Conservation (phyloP, 2,888 invertebrate genomes). For the Amorpha juglandis region DNA sequence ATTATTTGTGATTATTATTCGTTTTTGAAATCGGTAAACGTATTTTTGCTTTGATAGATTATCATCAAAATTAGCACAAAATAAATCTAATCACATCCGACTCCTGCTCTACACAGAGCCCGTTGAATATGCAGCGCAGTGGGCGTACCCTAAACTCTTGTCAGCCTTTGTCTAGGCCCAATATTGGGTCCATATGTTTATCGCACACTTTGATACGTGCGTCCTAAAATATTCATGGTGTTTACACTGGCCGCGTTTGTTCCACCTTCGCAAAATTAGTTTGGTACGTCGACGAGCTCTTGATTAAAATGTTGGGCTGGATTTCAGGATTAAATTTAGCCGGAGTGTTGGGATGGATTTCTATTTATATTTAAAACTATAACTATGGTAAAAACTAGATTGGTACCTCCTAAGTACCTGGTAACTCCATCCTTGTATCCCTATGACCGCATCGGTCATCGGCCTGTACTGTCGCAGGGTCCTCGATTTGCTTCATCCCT, state of each 20-base stretch:
- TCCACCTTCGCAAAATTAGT: conserved; percentile 41
- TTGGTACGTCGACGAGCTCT: conserved; percentile 27
- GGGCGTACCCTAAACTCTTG: conserved; percentile 81
- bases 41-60: too few relatives aligned
- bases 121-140: conserved; percentile 79
- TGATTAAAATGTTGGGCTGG: conserved; percentile 20
- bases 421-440: too few relatives aligned
- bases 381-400: too few relatives aligned
- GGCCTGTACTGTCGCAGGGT: too few relatives aligned
- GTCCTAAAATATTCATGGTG: conserved; percentile 61
- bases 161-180: conserved; percentile 80
- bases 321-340: conserved; percentile 1
- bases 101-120: conserved; percentile 49
- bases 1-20: too few relatives aligned
- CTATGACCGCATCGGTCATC: too few relatives aligned
- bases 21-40: too few relatives aligned
- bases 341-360: too few relatives aligned
- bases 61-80: not conserved
- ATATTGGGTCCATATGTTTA: conserved; percentile 76
- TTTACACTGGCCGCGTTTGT: conserved; percentile 44
- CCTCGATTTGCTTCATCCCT: too few relatives aligned
- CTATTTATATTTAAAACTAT: not conserved
- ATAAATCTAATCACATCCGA: not conserved
- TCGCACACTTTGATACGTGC: conserved; percentile 69
- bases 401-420: too few relatives aligned